Percentiles rank a stretch among this genome's conserved stretches.
phyloP scores from a whole-genome alignment of 2,888 invertebrate species.

The Perdita meconis region DNA sequence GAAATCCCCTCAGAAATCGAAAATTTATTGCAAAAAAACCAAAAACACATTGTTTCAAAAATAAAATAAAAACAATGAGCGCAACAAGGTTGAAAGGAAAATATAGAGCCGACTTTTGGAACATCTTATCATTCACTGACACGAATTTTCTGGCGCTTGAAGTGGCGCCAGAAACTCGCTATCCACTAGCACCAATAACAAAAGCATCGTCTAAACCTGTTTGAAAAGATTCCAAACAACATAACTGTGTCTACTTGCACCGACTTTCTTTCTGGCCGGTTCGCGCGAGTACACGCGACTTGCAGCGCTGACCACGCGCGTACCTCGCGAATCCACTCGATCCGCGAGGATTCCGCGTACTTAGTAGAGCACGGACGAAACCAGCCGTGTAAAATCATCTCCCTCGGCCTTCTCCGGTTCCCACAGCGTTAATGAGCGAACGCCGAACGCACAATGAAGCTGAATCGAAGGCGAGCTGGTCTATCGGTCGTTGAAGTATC shows the following conservation, averaged over 20 bases:
- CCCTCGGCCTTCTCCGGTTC: conserved; percentile 37
- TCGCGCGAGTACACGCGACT: not conserved
- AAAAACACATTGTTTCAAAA: too few relatives aligned
- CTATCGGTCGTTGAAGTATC: conserved; percentile 31
- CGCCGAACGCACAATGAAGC: conserved; percentile 8
- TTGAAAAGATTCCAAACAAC: not conserved
- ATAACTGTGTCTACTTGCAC: not conserved
- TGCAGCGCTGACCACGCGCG: conserved; percentile 16
- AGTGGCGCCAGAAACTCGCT: too few relatives aligned
- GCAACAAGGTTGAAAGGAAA: too few relatives aligned
- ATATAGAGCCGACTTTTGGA: too few relatives aligned
- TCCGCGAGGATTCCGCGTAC: conserved; percentile 48
- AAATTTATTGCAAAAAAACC: too few relatives aligned
- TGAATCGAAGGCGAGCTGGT: conserved; percentile 55
- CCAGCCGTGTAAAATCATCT: conserved; percentile 54
- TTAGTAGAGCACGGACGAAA: conserved; percentile 64
- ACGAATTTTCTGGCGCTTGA: too few relatives aligned
- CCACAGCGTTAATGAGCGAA: conserved; percentile 35
- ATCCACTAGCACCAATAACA: too few relatives aligned
- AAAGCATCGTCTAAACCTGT: too few relatives aligned
- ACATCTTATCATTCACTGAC: too few relatives aligned
- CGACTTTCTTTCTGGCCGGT: conserved; percentile 29
- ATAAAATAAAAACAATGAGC: too few relatives aligned
- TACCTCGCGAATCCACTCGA: too few relatives aligned
- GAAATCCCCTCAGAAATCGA: too few relatives aligned